Base-by-base conservation (phyloP, 2,888 invertebrate species). In the Spilarctia lutea region DNA sequence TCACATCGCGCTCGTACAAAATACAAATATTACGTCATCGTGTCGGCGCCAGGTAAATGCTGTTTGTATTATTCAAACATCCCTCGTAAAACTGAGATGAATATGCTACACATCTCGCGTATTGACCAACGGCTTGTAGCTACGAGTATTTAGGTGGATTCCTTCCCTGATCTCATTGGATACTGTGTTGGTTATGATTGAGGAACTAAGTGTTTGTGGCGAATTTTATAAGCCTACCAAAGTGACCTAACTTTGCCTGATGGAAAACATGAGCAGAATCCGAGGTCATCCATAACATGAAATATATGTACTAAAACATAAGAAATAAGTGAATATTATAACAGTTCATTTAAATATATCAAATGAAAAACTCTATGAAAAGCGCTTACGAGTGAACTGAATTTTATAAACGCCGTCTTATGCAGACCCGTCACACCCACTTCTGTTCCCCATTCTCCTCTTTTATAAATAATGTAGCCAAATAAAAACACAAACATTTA, bases 1-100 rank as follows among this genome's bases (percentile, higher is more conserved):
- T 83, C 78, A 79, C 70, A 72, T 72, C 69, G 35, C 66, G 65
- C 27, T 30, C 66, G 66, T 66, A 42, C 65, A 20, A 30, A 71
- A 65, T 65, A 73, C 77, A 85, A 85, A 83, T 77, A 85, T 85
- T 75, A 83, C 85, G 73, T 85, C 79, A 83, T 65, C 42, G 18
- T 45, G 30, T 33, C 52, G 65, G 66, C 65, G 72, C 30, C 73
- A 75, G 73, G 77, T 75, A 71, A 70, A 56, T 42, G 42, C 13
- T 75, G 77, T 75, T 77, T 73, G 71, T 68, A 71, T 70, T 56
- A 72, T 75, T 72, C 65, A 72, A 72, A 74, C 63, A 74, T 66
- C 69, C 48, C 56, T 75, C 71, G 66, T 73, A 75, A 75, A 73
- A 70, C 63, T 67, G 52, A 30, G 66, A 75, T 70, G 69, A 73